Base-by-base conservation (phyloP, 2,113 vertebrate genomes). In the Megaceryle maxima region DNA sequence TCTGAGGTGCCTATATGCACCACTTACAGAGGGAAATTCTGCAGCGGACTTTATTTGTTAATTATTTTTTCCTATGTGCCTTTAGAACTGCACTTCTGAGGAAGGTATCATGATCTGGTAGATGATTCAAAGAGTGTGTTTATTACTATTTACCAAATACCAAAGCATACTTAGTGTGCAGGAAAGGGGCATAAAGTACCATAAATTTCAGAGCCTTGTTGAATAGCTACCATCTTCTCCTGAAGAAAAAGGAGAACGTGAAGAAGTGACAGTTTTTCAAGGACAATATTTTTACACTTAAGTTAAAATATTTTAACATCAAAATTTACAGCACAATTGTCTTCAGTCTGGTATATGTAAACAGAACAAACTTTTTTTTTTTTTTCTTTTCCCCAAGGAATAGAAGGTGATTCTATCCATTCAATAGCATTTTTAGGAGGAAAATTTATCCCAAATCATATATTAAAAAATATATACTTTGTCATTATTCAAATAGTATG, bases 341-440 rank as follows among this genome's bases (percentile, higher is more conserved):
- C 39, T 73, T 69, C 0, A 1, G 3, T 66, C 59, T 33, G 50
- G 5, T 2, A 5, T 17, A 10, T n/a, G 43, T 16, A 53, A 59
- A 24, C 16, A 63, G 10, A 77, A 68, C 24, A 76, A 35, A 3
- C 25, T 1, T 1, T 43, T 18, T 46, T 50, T 39, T 18, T 4
- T 37, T 37, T 37, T 37, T 37, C 37, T 37, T 37, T 37, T 37
- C 37, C 37, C 37, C 15, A 22, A 64, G 8, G 18, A 67, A 67
- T 10, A 0, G 1, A 5, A 50, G 60, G 1, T 43, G 3, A 31
- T 66, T 19, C 10, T 88, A 20, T 46, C 6, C 2, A 41, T 70
- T 75, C 18, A 11, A 2, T 14, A 66, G 5, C 2, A 14, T 6
- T 50, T 55, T 69, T 4, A 44, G 14, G 22, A 4, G 46, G 46